Percentiles rank a stretch among this genome's conserved stretches.
Conservation (phyloP, 1,140 invertebrate genomes). For the Sesamia nonagrioides region DNA sequence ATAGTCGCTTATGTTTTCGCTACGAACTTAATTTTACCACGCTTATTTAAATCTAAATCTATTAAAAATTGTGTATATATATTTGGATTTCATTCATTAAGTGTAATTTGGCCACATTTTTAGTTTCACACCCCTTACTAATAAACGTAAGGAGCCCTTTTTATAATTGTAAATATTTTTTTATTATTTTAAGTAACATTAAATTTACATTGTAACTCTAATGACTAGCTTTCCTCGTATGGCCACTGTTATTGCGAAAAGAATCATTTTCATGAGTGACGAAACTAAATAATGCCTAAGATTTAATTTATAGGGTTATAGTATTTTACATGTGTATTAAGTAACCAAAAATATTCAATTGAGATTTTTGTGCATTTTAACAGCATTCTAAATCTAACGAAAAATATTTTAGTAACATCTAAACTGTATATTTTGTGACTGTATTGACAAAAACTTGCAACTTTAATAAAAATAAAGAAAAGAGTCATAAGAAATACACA, state of each 20-base stretch:
- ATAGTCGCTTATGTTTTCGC: constrained; percentile 29
- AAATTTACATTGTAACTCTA: constrained; percentile 84
- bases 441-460: neutral
- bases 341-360: constrained; percentile 58
- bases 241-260: constrained; percentile 75
- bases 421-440: neutral
- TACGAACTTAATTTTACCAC: constrained; percentile 61
- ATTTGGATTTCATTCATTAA: constrained; percentile 84
- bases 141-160: constrained; percentile 74
- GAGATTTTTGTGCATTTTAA: constrained; percentile 19
- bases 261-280: constrained; percentile 53
- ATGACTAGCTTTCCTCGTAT: constrained; percentile 85
- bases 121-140: constrained; percentile 76
- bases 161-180: constrained; percentile 83
- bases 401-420: neutral
- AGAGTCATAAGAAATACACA: no score
- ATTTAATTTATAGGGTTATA: constrained; percentile 49
- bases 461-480: neutral
- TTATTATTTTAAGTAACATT: constrained; percentile 79
- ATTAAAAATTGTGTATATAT: constrained; percentile 85
- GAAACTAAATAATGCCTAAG: constrained; percentile 53
- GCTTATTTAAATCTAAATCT: constrained; percentile 75
- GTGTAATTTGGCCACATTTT: constrained; percentile 86
- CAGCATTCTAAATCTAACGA: neutral
- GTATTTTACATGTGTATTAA: constrained; percentile 54